These are phyloP conservation scores for Anser cygnoides DNA, from an alignment of 2,113 vertebrate genomes.

Conservation along the genomic window DNA sequence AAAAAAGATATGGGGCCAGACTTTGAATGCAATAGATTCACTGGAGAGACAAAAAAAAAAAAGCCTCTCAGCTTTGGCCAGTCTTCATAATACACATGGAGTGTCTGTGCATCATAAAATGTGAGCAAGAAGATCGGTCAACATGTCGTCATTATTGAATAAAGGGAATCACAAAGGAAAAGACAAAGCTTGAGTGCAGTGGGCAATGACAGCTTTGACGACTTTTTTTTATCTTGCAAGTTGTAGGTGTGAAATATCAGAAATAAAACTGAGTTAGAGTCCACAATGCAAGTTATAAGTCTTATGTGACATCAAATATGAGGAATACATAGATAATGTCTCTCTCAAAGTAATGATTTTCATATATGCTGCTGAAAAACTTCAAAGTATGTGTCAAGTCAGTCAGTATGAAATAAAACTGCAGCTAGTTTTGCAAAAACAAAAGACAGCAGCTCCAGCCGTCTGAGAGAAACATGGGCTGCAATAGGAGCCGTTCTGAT, in stretches of 20 bases:
- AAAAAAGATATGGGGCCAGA: neutral
- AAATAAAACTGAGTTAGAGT: neutral
- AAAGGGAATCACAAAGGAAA: neutral
- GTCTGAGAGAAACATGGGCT: neutral
- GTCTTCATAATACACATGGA: slow-evolving; percentile 1
- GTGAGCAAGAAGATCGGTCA: neutral
- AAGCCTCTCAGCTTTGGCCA: neutral
- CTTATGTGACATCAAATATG: neutral
- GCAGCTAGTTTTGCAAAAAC: neutral
- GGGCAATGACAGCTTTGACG: neutral
- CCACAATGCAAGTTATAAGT: neutral
- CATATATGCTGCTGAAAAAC: neutral
- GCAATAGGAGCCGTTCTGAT: neutral
- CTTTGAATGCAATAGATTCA: slow-evolving; percentile 4
- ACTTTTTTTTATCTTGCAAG: neutral
- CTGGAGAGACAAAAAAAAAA: neutral
- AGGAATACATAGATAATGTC: neutral
- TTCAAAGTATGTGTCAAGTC: neutral
- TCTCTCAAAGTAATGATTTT: neutral
- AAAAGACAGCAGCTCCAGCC: neutral
- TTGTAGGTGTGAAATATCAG: neutral
- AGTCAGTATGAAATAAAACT: slow-evolving; percentile 45
- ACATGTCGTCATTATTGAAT: neutral
- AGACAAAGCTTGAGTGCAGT: neutral
- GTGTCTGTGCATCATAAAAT: slow-evolving; percentile 8